phyloP scores from a whole-genome alignment of 2,113 vertebrate genomes.

The Ranitomeya imitator region DNA sequence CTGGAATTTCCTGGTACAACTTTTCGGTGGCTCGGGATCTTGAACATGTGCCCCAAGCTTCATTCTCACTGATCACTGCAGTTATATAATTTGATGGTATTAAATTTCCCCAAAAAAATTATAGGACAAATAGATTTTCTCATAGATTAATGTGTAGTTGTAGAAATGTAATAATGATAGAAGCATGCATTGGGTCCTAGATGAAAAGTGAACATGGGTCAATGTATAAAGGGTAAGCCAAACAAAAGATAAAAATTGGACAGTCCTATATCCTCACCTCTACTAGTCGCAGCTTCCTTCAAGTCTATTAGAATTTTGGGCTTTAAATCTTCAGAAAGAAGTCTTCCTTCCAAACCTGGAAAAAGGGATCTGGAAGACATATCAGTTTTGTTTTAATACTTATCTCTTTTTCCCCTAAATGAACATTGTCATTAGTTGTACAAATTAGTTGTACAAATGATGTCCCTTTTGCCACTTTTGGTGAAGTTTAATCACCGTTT shows the following conservation, averaged over 20 bases:
- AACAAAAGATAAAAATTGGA: not conserved
- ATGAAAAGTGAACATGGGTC: no score
- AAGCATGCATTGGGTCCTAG: no score
- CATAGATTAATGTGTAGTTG: no score
- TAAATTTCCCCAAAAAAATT: no score
- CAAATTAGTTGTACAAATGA: not conserved
- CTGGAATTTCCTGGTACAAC: no score
- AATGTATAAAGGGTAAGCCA: not conserved
- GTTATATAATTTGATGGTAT: no score
- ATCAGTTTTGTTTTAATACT: not conserved
- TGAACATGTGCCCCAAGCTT: no score
- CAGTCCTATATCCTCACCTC: conserved; percentile 78
- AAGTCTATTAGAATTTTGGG: conserved; percentile 83
- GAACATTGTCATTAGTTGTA: not conserved
- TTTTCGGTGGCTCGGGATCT: no score
- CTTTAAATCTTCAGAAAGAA: conserved; percentile 86
- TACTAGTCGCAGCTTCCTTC: conserved; percentile 88
- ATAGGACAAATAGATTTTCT: no score
- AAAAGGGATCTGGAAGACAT: conserved; percentile 81
- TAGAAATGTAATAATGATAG: no score
- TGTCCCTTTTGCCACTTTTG: not conserved
- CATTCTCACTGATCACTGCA: no score
- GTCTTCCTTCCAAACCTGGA: conserved; percentile 89
- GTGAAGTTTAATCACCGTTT: no score
- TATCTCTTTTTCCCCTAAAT: not conserved